phyloP scores from a whole-genome alignment of 1,140 invertebrate genomes.

The Hetaerina americana region DNA sequence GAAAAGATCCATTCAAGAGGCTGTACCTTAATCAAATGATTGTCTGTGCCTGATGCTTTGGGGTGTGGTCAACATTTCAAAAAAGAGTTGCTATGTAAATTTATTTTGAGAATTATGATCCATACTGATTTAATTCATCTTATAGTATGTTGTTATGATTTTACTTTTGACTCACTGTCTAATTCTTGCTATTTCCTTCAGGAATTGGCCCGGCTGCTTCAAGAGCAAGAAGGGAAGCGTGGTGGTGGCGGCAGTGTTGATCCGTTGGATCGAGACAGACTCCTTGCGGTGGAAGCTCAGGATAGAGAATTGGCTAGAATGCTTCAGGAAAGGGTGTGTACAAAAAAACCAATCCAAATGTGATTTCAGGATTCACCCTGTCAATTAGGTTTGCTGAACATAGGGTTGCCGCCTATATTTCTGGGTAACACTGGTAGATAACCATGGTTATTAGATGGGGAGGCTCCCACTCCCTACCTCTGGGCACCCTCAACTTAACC shows the following conservation, averaged over 20 bases:
- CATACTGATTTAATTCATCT: not conserved
- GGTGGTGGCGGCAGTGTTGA: slow-evolving; percentile 43
- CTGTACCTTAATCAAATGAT: no score
- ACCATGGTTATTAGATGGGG: no score
- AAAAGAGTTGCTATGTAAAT: not conserved
- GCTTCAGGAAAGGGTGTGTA: slow-evolving; percentile 64
- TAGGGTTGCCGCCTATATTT: no score
- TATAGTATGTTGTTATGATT: not conserved
- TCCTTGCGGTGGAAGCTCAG: slow-evolving; percentile 77
- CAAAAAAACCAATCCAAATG: no score
- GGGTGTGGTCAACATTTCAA: not conserved
- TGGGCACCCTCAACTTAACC: no score
- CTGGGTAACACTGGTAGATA: no score
- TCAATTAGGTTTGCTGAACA: no score
- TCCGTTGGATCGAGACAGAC: slow-evolving; percentile 51
- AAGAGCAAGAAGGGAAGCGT: slow-evolving; percentile 45
- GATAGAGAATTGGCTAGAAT: slow-evolving; percentile 80
- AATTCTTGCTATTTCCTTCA: slow-evolving; percentile 24
- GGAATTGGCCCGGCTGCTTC: slow-evolving; percentile 50
- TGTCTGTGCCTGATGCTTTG: not conserved
- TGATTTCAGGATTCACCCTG: no score
- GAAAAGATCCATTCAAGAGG: no score
- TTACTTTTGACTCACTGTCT: not conserved
- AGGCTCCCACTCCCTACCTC: no score
- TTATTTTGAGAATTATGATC: not conserved